Evolutionary conservation across 2,113 vertebrate genomes (phyloP), one percentile per base, ranked within the genome.

Genomic region (Desmodus rotundus): DNA sequence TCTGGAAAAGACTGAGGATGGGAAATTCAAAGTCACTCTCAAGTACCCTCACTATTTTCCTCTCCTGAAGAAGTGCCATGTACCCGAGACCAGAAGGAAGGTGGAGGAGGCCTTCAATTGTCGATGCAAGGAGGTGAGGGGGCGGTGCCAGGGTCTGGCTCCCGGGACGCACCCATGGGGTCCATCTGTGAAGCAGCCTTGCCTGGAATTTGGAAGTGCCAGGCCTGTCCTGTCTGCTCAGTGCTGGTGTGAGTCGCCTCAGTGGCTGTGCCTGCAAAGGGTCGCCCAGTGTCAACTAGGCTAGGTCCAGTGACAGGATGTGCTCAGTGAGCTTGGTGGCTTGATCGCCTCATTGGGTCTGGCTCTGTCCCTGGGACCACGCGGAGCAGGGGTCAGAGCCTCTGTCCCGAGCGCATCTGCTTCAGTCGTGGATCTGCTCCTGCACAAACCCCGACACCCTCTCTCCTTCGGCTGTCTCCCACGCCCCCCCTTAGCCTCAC

Each of bases 41-140:
- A 99, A 99, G 93, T 99, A 99, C 97, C 99, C 99, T 0, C 99
- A 99, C 93, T 99, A 99, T 95, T 99, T 99, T 94, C 99, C 99
- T 1, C 98, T 99, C 88, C 99, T 99, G 98, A 99, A 99, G 98
- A 99, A 99, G 63, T 99, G 99, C 97, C 98, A 99, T 0, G 98
- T 99, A 84, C 99, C 99, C 0, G 99, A 99, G 95, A 99, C 99
- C 0, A 98, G 99, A 68, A 98, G 97, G 96, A 99, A 98, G 95
- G 98, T 99, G 98, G 99, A 99, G 97, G 98, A 98, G 52, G 99
- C 99, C 95, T 99, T 99, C 98, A 99, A 99, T 98, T 99, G 99
- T 31, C 99, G 99, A 72, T 99, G 99, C 98, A 99, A 99, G 95
- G 99, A 99, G 99, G 99, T 99, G 82, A 73, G 97, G 28, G 7